Evolutionary conservation across 2,113 vertebrate genomes (phyloP).

Genomic region (sheep (Ovis aries)): DNA sequence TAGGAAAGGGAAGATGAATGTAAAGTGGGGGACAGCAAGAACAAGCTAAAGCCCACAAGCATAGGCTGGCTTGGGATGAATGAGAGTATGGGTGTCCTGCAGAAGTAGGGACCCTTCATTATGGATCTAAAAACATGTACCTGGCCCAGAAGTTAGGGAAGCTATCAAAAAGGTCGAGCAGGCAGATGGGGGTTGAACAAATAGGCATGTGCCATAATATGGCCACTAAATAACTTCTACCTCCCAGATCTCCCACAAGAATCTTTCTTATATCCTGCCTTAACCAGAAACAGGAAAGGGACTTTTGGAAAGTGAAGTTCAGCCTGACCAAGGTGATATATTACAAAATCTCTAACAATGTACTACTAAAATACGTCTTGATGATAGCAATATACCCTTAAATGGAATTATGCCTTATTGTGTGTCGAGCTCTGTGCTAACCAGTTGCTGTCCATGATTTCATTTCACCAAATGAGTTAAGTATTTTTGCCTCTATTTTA

Average conservation of each 20-base stretch:
- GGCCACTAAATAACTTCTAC: neutral
- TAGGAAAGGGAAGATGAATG: neutral
- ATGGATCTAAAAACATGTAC: neutral
- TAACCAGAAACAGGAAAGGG: neutral
- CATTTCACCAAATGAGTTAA: neutral
- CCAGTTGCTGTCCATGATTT: neutral
- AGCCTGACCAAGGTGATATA: neutral
- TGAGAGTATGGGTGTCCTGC: neutral
- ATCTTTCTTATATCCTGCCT: neutral
- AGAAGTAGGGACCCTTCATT: neutral
- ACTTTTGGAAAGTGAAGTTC: neutral
- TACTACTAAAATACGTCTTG: neutral
- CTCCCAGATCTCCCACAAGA: neutral
- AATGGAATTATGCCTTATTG: neutral
- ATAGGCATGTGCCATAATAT: neutral
- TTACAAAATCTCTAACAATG: neutral
- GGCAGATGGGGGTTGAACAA: neutral
- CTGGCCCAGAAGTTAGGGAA: neutral
- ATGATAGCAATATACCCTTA: neutral
- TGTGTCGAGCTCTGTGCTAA: neutral
- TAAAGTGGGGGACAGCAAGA: neutral
- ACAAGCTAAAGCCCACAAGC: neutral
- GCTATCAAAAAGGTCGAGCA: neutral
- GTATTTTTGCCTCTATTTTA: neutral
- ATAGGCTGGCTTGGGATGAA: neutral